Evolutionary conservation across 2,113 vertebrate species (phyloP).

Genomic region (Pteropus alecto): DNA sequence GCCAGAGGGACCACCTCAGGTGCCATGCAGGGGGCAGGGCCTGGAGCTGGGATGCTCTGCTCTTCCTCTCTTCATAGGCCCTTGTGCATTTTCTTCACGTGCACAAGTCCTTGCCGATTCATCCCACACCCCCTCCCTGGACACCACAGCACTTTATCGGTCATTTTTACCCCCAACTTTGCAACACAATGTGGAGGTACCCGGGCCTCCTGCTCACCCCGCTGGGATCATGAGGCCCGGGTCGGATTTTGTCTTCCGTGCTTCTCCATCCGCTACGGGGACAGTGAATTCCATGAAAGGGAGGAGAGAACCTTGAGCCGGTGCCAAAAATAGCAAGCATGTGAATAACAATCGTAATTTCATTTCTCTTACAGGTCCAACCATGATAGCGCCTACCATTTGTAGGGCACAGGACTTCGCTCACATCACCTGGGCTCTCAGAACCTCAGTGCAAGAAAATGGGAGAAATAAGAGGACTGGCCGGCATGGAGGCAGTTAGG

Average conservation of each 20-base stretch:
- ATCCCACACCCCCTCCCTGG: background rate
- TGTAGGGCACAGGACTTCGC: background rate
- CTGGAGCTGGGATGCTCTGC: too few species aligned
- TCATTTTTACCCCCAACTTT: background rate
- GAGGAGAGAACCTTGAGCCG: background rate
- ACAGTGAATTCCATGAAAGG: background rate
- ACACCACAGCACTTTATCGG: rapidly evolving
- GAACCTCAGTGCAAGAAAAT: background rate
- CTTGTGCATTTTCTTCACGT: rapidly evolving
- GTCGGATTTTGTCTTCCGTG: rapidly evolving
- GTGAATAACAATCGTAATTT: rapidly evolving
- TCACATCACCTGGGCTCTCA: background rate
- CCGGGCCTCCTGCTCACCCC: background rate
- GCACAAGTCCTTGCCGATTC: background rate
- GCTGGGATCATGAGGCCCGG: rapidly evolving
- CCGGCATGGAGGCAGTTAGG: background rate
- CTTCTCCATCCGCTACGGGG: background rate
- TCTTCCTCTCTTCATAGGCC: background rate
- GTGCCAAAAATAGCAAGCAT: background rate
- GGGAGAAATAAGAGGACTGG: background rate
- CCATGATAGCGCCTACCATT: rapidly evolving
- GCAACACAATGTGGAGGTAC: rapidly evolving
- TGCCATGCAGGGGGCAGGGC: rapidly evolving
- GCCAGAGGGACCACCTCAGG: background rate
- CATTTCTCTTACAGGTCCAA: rapidly evolving